A percentile compares a stretch with the other conserved stretches of the same genome.
Conservation (phyloP, 2,888 invertebrate genomes). For the Terebella lapidaria region DNA sequence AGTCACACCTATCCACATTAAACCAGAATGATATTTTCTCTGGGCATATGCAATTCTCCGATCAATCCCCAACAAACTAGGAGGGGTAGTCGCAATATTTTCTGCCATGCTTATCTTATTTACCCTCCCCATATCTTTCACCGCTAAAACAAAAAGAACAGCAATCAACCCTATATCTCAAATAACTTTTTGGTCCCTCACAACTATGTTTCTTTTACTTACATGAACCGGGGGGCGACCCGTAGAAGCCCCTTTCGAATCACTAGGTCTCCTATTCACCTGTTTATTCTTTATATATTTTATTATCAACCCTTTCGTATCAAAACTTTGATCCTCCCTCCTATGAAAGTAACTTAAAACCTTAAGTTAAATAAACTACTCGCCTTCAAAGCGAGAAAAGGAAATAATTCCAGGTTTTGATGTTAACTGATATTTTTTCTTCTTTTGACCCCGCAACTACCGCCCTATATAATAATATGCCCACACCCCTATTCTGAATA, state of each 20-base stretch:
- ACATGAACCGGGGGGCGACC: slow-evolving; percentile 70
- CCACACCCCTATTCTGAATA: slow-evolving; percentile 10
- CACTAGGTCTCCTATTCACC: slow-evolving; percentile 25
- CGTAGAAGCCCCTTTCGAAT: slow-evolving; percentile 63
- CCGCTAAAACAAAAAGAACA: slow-evolving; percentile 55
- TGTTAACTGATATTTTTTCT: slow-evolving; percentile 67
- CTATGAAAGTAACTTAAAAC: slow-evolving; percentile 9
- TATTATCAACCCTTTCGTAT: slow-evolving; percentile 8
- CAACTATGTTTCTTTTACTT: slow-evolving; percentile 61
- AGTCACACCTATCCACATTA: slow-evolving; percentile 70
- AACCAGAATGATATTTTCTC: slow-evolving; percentile 81
- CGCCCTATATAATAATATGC: neutral
- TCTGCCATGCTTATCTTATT: slow-evolving; percentile 67
- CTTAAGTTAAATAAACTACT: slow-evolving; percentile 26
- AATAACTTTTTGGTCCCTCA: slow-evolving; percentile 58
- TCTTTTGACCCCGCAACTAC: slow-evolving; percentile 61
- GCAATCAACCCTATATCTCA: slow-evolving; percentile 58
- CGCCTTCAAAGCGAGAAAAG: slow-evolving; percentile 51
- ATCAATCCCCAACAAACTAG: slow-evolving; percentile 74
- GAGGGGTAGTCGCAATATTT: slow-evolving; percentile 67
- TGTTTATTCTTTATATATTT: slow-evolving; percentile 23
- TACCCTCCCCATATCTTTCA: slow-evolving; percentile 59
- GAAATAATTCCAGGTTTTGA: slow-evolving; percentile 56
- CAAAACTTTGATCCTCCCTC: slow-evolving; percentile 3
- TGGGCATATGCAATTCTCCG: slow-evolving; percentile 78